Conservation (phyloP, 2,888 invertebrate species). For the Phortica okadai region DNA sequence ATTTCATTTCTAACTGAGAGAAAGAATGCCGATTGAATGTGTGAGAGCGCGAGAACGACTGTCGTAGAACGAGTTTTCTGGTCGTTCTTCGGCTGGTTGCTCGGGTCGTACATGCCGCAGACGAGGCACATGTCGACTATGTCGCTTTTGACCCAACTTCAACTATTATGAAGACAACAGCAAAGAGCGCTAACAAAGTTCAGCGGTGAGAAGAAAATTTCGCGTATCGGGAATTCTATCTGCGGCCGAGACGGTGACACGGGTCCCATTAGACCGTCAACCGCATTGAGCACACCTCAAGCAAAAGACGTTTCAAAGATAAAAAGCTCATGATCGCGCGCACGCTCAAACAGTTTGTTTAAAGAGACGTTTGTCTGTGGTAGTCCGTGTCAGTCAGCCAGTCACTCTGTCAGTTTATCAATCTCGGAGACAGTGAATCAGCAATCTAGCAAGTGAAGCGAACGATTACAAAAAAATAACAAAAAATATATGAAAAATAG, state of each 20-base stretch:
- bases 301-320: slow-evolving; percentile 64
- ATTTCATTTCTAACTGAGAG: background rate
- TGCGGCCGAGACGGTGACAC: slow-evolving; percentile 29
- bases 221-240: slow-evolving; percentile 7
- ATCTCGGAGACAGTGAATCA: background rate
- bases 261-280: background rate
- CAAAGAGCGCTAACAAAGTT: background rate
- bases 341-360: slow-evolving; percentile 70
- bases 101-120: background rate
- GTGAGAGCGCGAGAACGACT: too few relatives aligned
- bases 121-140: background rate
- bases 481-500: slow-evolving; percentile 41
- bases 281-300: slow-evolving; percentile 32
- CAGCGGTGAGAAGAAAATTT: background rate
- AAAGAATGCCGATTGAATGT: background rate
- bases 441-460: slow-evolving; percentile 3
- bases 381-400: slow-evolving; percentile 47
- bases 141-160: background rate
- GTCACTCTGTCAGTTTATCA: background rate
- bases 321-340: slow-evolving; percentile 71
- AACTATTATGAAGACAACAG: background rate
- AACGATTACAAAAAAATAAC: slow-evolving; percentile 20
- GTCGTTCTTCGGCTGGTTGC: background rate
- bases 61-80: too few relatives aligned
- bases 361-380: slow-evolving; percentile 68